Evolutionary conservation across 2,888 invertebrate genomes (phyloP).

Genomic region (Cheilosia grossa): DNA sequence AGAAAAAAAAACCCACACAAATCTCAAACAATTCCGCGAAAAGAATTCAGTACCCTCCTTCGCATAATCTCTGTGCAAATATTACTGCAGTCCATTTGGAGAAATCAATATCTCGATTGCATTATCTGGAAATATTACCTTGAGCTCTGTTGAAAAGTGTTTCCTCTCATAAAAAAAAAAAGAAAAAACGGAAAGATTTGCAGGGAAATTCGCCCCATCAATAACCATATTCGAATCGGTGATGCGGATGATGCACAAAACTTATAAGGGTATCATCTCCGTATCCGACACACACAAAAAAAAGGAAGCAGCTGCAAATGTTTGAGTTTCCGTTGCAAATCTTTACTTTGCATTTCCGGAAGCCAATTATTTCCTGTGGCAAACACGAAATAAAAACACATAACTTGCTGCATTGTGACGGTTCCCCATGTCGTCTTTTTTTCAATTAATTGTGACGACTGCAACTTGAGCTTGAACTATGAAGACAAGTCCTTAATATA

Average conservation of each 20-base stretch:
- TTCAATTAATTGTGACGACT: constrained; percentile 10
- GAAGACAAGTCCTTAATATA: neutral
- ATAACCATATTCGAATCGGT: constrained; percentile 45
- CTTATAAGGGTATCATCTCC: constrained; percentile 11
- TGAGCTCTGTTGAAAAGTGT: constrained; percentile 12
- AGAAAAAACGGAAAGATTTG: constrained; percentile 29
- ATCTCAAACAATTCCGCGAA: constrained; percentile 18
- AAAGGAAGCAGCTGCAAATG: neutral
- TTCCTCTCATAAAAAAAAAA: constrained; percentile 5
- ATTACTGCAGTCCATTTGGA: constrained; percentile 12
- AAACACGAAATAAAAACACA: constrained; percentile 27
- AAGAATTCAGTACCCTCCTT: neutral
- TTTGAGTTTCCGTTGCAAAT: neutral
- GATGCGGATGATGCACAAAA: constrained; percentile 43
- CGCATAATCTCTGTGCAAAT: constrained; percentile 22
- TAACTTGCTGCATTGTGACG: constrained; percentile 23
- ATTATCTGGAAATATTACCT: constrained; percentile 26
- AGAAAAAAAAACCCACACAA: neutral
- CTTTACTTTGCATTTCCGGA: neutral
- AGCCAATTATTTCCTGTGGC: neutral
- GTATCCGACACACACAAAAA: neutral
- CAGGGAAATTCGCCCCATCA: neutral
- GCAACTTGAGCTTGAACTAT: constrained; percentile 43
- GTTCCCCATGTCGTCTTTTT: neutral
- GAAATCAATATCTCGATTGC: constrained; percentile 27